Evolutionary conservation across 2,113 vertebrate genomes (phyloP).

Genomic region (Cromileptes altivelis): DNA sequence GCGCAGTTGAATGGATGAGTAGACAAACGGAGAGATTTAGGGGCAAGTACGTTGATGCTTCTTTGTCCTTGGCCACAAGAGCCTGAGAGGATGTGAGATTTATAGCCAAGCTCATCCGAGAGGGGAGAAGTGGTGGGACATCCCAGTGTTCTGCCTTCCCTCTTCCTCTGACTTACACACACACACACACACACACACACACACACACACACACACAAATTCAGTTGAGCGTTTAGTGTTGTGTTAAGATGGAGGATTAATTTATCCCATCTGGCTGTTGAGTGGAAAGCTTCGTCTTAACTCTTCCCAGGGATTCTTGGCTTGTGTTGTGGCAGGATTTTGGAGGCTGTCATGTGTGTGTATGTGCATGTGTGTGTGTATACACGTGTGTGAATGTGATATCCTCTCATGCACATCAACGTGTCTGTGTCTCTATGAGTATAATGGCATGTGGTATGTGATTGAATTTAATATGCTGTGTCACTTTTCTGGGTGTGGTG

Average conservation of each 20-base stretch:
- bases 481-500: constrained; percentile 35
- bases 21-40: constrained; percentile 44
- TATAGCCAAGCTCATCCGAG: constrained; percentile 57
- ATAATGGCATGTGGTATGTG: constrained; percentile 9
- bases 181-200: constrained; percentile 26
- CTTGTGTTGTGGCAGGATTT: constrained; percentile 63
- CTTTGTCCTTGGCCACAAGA: constrained; percentile 63
- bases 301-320: constrained; percentile 73
- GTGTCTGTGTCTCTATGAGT: constrained; percentile 29
- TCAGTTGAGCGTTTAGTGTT: constrained; percentile 58
- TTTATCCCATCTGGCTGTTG: constrained; percentile 77
- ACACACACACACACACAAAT: constrained; percentile 30
- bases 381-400: neutral
- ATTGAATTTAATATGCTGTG: constrained; percentile 1
- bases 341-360: constrained; percentile 11
- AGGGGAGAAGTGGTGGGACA: constrained; percentile 44
- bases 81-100: constrained; percentile 54
- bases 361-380: neutral
- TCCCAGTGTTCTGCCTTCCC: constrained; percentile 24
- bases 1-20: constrained; percentile 59
- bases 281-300: constrained; percentile 66
- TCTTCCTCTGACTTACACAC: constrained; percentile 25
- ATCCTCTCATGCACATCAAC: constrained; percentile 9
- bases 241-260: constrained; percentile 75
- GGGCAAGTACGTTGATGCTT: constrained; percentile 25